A percentile compares a stretch with the other conserved stretches of the same genome.
Conservation (phyloP, 2,113 vertebrate genomes). For the Arothron firmamentum region DNA sequence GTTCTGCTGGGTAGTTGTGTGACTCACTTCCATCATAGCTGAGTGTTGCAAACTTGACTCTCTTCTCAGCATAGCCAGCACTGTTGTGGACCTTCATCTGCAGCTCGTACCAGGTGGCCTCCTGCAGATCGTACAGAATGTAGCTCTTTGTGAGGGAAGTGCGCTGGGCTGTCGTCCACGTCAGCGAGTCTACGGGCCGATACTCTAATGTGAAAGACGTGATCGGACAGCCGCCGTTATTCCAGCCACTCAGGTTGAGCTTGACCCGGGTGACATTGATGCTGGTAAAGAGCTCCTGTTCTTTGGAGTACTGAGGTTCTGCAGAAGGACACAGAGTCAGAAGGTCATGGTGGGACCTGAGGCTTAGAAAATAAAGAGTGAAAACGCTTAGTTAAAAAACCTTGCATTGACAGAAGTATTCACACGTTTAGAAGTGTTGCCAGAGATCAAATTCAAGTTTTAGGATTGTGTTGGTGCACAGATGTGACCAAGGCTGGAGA, state of each 20-base stretch:
- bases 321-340: background rate
- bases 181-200: constrained; percentile 82
- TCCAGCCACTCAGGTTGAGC: constrained; percentile 95
- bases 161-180: constrained; percentile 91
- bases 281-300: constrained; percentile 94
- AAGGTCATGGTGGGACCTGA: no score
- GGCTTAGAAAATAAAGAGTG: no score
- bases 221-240: constrained; percentile 97
- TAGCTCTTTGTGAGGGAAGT: constrained; percentile 94
- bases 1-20: background rate
- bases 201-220: constrained; percentile 95
- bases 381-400: no score
- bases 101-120: constrained; percentile 96
- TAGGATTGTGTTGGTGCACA: no score
- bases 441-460: no score
- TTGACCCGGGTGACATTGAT: constrained; percentile 90
- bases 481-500: no score
- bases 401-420: no score
- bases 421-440: no score
- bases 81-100: constrained; percentile 97
- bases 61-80: constrained; percentile 93
- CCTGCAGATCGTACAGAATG: constrained; percentile 92
- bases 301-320: constrained; percentile 98
- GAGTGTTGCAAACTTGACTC: constrained; percentile 91
- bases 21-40: constrained; percentile 95